Evolutionary conservation across 1,140 invertebrate genomes (phyloP).

Genomic region (Sipha flava): DNA sequence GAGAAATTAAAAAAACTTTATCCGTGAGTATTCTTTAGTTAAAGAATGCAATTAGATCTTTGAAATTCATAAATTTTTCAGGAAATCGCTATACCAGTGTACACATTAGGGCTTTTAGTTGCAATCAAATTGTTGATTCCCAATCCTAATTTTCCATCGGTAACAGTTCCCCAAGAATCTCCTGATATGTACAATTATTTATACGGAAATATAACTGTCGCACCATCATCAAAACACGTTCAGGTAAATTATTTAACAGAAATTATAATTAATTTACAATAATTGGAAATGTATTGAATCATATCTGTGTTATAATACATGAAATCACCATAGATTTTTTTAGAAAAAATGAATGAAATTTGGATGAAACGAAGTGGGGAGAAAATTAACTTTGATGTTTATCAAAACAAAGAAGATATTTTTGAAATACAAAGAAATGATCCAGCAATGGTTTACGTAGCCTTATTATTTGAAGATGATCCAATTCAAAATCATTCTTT

Average conservation of each 20-base stretch:
- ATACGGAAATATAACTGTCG: constrained; percentile 58
- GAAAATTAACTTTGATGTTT: constrained; percentile 52
- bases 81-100: constrained; percentile 65
- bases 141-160: constrained; percentile 63
- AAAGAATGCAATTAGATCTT: no score
- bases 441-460: constrained; percentile 55
- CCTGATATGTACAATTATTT: constrained; percentile 51
- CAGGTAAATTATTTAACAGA: constrained; percentile 46
- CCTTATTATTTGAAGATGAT: constrained; percentile 51
- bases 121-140: constrained; percentile 61
- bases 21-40: constrained; percentile 25
- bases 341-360: constrained; percentile 51
- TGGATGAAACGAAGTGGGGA: constrained; percentile 24
- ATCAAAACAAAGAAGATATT: constrained; percentile 57
- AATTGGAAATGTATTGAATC: neutral
- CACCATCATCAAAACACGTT: constrained; percentile 57
- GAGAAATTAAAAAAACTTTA: constrained; percentile 28
- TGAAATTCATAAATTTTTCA: constrained; percentile 42
- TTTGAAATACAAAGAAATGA: constrained; percentile 60
- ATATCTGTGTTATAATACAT: neutral
- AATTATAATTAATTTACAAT: constrained; percentile 28
- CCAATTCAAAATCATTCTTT: neutral
- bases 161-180: constrained; percentile 50
- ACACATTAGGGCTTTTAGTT: constrained; percentile 61
- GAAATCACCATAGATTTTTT: constrained; percentile 48